Evolutionary conservation across 2,113 vertebrate genomes (phyloP), one percentile per base, ranked within the genome.

Genomic region (Acanthochromis polyacanthus): DNA sequence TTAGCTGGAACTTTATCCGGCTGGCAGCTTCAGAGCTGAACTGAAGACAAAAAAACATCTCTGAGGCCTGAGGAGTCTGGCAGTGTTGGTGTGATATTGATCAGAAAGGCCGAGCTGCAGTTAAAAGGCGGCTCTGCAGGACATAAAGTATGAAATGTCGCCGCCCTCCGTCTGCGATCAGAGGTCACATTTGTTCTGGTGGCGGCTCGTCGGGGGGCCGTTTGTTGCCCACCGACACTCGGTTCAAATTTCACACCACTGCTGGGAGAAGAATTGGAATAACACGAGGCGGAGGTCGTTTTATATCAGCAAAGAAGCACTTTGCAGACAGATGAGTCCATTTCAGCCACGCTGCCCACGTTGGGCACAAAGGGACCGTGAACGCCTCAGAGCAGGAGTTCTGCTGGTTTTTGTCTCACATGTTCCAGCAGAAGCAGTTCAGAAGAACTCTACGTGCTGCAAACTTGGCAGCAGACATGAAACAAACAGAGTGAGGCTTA

Each of bases 181-280:
- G 19, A 71, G 40, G n/a, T 70, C 19, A 23, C 40, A 46, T 75
- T 80, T 63, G 40, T 19, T 58, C 46, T 62, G 14, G 17, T 59
- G 15, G 4, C 17, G 50, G 36, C 46, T 63, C 43, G 32, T 11
- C 38, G 15, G 50, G 57, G 32, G 51, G 43, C 57, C 59, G 25
- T 36, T 36, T 73, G 59, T 25, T 64, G 71, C 59, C 64, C 23
- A 22, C 40, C 50, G 68, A 81, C 57, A 38, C 67, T 46, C n/a
- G 40, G 56, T 66, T 12, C 57, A 62, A 68, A 78, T 60, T 69
- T 73, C 45, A 17, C 57, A 59, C 20, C 16, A 25, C 51, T 45
- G 28, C 62, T 32, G 75, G 5, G 61, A 79, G 12, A 66, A n/a
- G 59, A 65, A 71, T 52, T 67, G 60, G 19, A 62, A 16, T 68